Percentiles rank a stretch among this genome's conserved stretches.
Evolutionary conservation across 92 coral and sea anemone genomes (phyloP).

Genomic region (Palythoa grandiflora): DNA sequence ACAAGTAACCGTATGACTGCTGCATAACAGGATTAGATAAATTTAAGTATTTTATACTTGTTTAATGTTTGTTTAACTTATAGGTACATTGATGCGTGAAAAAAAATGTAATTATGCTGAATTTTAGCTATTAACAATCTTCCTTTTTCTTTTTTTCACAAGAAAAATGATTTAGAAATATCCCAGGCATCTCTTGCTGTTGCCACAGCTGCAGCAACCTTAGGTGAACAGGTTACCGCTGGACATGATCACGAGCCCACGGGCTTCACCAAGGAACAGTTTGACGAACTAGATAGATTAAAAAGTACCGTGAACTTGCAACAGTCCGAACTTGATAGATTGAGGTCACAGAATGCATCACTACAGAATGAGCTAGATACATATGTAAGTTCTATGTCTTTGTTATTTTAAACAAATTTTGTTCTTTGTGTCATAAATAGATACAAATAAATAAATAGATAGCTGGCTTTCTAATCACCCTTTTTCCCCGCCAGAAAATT

Average conservation of each 20-base stretch:
- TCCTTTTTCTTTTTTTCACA: not conserved
- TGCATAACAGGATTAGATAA: too few species aligned
- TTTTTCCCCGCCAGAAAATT: too few species aligned
- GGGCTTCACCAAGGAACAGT: conserved; percentile 74
- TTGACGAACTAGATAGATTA: conserved; percentile 82
- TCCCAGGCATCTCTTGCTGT: conserved; percentile 95
- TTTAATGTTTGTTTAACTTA: too few species aligned
- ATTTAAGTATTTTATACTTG: too few species aligned
- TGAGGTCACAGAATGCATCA: conserved; percentile 73
- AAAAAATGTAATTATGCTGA: not conserved
- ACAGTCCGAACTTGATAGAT: conserved; percentile 77
- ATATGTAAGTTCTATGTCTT: conserved; percentile 65
- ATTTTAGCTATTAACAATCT: not conserved
- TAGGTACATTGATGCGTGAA: not conserved
- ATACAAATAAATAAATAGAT: too few species aligned
- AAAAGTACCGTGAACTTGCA: conserved; percentile 77
- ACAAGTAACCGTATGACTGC: too few species aligned
- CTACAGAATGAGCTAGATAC: conserved; percentile 73
- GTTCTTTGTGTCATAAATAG: too few species aligned
- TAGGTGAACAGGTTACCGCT: conserved; percentile 73
- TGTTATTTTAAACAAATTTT: not conserved
- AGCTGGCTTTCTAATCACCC: too few species aligned
- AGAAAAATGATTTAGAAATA: conserved; percentile 50
- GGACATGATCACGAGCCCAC: conserved; percentile 61
- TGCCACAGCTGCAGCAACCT: conserved; percentile 96